phyloP scores from a whole-genome alignment of 2,888 invertebrate genomes.

The Euzophera pinguis region DNA sequence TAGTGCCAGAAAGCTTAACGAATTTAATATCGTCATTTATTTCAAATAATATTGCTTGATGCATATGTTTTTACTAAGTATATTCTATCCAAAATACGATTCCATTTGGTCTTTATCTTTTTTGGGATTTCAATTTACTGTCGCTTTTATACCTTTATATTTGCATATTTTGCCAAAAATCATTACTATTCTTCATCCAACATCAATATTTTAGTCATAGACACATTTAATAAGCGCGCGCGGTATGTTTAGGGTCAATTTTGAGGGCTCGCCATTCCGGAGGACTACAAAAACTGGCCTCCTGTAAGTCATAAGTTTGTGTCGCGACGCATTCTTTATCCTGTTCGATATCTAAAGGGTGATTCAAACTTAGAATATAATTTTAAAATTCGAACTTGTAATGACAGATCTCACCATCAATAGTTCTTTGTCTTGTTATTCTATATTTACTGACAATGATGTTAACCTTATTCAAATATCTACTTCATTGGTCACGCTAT shows the following conservation, averaged over 20 bases:
- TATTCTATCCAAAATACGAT: too few species aligned
- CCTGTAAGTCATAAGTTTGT: constrained; percentile 71
- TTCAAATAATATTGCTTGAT: too few species aligned
- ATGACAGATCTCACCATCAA: too few species aligned
- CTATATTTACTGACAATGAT: too few species aligned
- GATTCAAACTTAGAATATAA: constrained; percentile 21
- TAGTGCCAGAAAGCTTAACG: too few species aligned
- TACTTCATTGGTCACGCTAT: too few species aligned
- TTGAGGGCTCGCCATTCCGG: constrained; percentile 37
- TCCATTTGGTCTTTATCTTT: too few species aligned
- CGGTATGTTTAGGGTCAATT: constrained; percentile 32
- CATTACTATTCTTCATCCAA: not conserved
- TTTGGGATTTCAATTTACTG: not conserved
- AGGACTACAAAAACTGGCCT: constrained; percentile 41
- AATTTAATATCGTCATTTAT: too few species aligned
- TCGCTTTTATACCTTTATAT: not conserved
- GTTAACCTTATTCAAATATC: too few species aligned
- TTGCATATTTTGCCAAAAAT: not conserved
- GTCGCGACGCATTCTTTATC: constrained; percentile 61
- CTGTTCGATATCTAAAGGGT: constrained; percentile 33
- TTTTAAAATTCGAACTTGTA: not conserved
- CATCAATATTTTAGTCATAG: not conserved
- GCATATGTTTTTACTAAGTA: too few species aligned
- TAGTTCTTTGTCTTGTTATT: too few species aligned
- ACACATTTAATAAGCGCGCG: constrained; percentile 9